Percentiles rank a stretch among this genome's conserved stretches.
phyloP scores from a whole-genome alignment of 2,113 vertebrate species.

The Anthoscopus minutus region DNA sequence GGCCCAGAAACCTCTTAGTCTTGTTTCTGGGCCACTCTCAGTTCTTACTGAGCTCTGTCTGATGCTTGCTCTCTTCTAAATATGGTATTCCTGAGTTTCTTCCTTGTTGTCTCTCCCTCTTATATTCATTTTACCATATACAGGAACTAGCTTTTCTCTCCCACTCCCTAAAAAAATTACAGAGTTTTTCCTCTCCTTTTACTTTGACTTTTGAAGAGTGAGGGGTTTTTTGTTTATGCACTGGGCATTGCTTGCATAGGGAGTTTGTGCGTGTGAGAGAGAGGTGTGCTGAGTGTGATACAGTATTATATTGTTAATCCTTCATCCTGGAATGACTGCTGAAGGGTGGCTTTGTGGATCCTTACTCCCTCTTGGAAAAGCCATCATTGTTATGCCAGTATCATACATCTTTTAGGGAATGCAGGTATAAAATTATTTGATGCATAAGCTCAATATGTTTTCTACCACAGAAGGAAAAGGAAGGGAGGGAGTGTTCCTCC shows the following conservation, averaged over 20 bases:
- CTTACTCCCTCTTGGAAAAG: constrained; percentile 36
- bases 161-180: background rate
- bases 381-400: background rate
- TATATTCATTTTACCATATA: background rate
- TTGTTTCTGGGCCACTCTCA: background rate
- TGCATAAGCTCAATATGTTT: constrained; percentile 66
- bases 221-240: background rate
- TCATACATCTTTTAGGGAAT: constrained; percentile 61
- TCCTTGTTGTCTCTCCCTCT: background rate
- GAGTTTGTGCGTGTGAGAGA: background rate
- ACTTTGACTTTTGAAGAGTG: background rate
- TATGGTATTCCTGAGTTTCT: background rate
- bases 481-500: constrained; percentile 8
- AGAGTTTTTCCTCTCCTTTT: background rate
- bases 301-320: background rate
- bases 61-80: background rate
- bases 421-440: constrained; percentile 62
- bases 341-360: constrained; percentile 5
- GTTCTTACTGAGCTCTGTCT: background rate
- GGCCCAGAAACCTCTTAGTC: background rate
- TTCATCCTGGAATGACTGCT: background rate
- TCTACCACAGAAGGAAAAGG: constrained; percentile 27
- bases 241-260: background rate
- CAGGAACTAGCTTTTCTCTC: background rate
- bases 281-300: background rate